phyloP scores from a whole-genome alignment of 2,888 invertebrate species.

The Hyalella azteca region DNA sequence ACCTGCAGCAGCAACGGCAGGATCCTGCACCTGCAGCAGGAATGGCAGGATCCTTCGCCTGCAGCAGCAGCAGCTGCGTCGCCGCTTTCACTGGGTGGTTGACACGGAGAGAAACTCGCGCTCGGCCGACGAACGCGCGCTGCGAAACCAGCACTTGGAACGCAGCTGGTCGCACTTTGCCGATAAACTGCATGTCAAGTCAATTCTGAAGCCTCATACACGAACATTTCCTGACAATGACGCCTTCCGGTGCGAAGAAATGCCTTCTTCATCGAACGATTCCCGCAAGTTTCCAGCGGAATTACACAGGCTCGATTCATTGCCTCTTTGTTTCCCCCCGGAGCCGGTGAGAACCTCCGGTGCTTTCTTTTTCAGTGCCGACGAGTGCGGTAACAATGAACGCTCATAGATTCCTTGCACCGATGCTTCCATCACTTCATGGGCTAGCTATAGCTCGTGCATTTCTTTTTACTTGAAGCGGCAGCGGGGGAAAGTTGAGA shows the following conservation, averaged over 20 bases:
- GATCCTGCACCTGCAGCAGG: too few relatives aligned
- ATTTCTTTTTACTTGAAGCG: neutral
- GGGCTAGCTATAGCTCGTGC: neutral
- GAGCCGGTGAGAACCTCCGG: neutral
- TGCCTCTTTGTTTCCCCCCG: neutral
- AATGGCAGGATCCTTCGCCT: too few relatives aligned
- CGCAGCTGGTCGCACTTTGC: too few relatives aligned
- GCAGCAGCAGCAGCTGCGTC: too few relatives aligned
- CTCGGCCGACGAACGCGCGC: neutral
- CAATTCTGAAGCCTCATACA: neutral
- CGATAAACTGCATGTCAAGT: too few relatives aligned
- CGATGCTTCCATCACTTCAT: neutral
- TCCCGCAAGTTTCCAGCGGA: neutral
- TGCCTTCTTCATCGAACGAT: neutral
- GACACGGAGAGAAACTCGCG: too few relatives aligned
- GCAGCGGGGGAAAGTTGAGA: neutral
- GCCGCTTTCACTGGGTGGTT: too few relatives aligned
- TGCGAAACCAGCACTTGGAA: neutral
- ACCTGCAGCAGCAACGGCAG: too few relatives aligned
- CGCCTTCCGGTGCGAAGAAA: neutral
- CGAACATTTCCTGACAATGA: neutral
- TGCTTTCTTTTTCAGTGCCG: constrained; percentile 5
- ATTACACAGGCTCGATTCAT: neutral
- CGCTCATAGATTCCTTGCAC: too few relatives aligned
- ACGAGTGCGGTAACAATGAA: too few relatives aligned